phyloP scores from a whole-genome alignment of 2,113 vertebrate species.

The Arenaria interpres region DNA sequence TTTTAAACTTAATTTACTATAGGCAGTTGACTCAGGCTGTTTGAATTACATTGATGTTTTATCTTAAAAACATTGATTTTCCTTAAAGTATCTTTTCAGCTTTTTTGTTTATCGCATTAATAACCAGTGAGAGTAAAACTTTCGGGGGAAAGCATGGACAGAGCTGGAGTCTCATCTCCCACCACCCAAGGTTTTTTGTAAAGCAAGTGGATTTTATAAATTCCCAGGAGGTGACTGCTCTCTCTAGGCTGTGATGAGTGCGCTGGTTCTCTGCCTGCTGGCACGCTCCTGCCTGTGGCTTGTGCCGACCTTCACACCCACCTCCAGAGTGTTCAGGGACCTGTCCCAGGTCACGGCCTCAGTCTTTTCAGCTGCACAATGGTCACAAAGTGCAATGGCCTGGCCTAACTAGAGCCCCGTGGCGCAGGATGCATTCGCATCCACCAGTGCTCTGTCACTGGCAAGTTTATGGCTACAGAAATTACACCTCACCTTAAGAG shows the following conservation, averaged over 20 bases:
- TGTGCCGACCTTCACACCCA: not conserved
- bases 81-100: conserved; percentile 63
- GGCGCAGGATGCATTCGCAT: fast-evolving
- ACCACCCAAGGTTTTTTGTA: not conserved
- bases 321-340: not conserved
- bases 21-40: conserved; percentile 68
- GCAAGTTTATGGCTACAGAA: not conserved
- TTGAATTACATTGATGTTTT: conserved; percentile 73
- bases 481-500: not conserved
- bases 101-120: conserved; percentile 71
- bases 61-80: conserved; percentile 76
- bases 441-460: not conserved
- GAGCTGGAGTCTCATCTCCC: not conserved
- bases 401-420: not conserved
- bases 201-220: not conserved
- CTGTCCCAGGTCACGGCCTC: not conserved
- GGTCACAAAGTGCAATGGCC: too few species aligned
- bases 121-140: conserved; percentile 35
- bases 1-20: conserved; percentile 83
- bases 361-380: not conserved
- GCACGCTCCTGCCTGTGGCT: fast-evolving
- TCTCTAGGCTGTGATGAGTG: fast-evolving
- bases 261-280: not conserved
- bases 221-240: too few species aligned
- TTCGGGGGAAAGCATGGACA: not conserved